Percentiles rank a stretch among this genome's conserved stretches.
phyloP scores from a whole-genome alignment of 1,140 invertebrate species.

The Apocrypta bakeri region DNA sequence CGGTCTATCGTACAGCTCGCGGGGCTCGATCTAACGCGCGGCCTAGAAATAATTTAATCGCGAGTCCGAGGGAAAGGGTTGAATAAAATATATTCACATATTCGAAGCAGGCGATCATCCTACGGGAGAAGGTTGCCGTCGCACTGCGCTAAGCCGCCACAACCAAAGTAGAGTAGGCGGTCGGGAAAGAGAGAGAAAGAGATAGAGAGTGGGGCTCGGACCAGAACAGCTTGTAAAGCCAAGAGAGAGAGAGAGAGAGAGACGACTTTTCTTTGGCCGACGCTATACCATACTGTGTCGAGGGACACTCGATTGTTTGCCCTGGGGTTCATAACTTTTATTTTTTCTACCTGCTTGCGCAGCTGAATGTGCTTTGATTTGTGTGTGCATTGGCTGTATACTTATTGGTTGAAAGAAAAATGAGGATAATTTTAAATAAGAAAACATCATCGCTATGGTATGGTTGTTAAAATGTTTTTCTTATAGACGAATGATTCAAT shows the following conservation, averaged over 20 bases:
- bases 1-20: background rate
- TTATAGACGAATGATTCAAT: no score
- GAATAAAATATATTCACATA: slow-evolving; percentile 77
- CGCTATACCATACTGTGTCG: background rate
- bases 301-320: background rate
- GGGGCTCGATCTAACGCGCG: slow-evolving; percentile 8
- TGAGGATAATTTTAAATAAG: no score
- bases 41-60: slow-evolving; percentile 71
- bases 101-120: slow-evolving; percentile 70
- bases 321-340: background rate
- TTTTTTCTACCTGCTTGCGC: background rate
- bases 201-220: background rate
- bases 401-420: no score
- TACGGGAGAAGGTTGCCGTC: slow-evolving; percentile 58
- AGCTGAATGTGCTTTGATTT: background rate
- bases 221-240: background rate
- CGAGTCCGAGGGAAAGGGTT: slow-evolving; percentile 70
- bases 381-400: no score
- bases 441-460: no score
- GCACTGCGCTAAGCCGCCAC: slow-evolving; percentile 44
- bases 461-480: no score
- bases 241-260: slow-evolving; percentile 1
- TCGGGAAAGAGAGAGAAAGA: background rate
- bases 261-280: background rate
- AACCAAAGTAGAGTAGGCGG: background rate